phyloP scores from a whole-genome alignment of 2,888 invertebrate species.

The Pandemis cinnamomeana region DNA sequence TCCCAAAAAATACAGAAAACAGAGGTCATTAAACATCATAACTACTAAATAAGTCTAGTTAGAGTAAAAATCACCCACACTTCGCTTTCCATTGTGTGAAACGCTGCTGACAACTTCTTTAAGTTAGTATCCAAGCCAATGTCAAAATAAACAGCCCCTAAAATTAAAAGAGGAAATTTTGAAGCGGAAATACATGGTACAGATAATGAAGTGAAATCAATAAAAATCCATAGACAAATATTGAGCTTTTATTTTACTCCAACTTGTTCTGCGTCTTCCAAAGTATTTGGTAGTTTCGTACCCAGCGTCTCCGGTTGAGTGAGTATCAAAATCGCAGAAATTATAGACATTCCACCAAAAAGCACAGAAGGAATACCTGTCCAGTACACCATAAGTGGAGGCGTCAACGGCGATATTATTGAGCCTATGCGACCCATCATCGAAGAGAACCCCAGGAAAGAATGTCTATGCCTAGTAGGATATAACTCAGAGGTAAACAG shows the following conservation, averaged over 20 bases:
- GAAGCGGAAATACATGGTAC: too few relatives aligned
- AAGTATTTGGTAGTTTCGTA: conserved; percentile 72
- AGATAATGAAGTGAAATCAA: background rate
- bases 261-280: conserved; percentile 76
- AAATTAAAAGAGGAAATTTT: too few relatives aligned
- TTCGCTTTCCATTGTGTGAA: background rate
- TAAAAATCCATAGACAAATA: background rate
- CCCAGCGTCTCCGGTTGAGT: conserved; percentile 77
- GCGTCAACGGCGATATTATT: conserved; percentile 88
- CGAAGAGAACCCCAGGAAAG: conserved; percentile 87
- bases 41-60: background rate
- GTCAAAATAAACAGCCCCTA: too few relatives aligned
- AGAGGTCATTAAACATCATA: too few relatives aligned
- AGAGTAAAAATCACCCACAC: background rate
- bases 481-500: conserved; percentile 89
- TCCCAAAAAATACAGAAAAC: too few relatives aligned
- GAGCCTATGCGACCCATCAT: conserved; percentile 90
- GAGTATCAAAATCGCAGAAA: conserved; percentile 68
- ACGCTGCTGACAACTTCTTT: background rate
- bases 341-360: conserved; percentile 70
- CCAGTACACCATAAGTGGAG: conserved; percentile 84
- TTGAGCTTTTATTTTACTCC: conserved; percentile 46
- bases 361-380: conserved; percentile 72
- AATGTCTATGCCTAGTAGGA: conserved; percentile 88
- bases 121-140: background rate